Evolutionary conservation across 2,113 vertebrate genomes (phyloP).

Genomic region (Siniperca knerii): DNA sequence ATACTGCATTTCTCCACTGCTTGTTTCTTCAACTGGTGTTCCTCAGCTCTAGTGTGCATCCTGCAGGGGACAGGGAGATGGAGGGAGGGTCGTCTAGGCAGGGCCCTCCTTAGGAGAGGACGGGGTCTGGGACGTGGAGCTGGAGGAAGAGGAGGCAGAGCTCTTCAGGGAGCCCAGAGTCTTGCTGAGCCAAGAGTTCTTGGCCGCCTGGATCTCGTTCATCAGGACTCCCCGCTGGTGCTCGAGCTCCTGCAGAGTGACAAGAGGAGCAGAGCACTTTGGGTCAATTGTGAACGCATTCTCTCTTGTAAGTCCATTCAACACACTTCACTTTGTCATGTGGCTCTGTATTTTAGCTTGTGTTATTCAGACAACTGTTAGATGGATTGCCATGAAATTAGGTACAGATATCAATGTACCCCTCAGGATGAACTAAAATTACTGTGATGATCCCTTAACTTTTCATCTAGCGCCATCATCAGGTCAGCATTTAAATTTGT

Average conservation of each 20-base stretch:
- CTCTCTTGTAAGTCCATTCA: background rate
- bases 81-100: slow-evolving; percentile 61
- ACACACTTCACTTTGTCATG: background rate
- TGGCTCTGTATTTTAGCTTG: background rate
- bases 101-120: slow-evolving; percentile 86
- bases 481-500: too few relatives aligned
- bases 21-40: slow-evolving; percentile 64
- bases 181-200: slow-evolving; percentile 99
- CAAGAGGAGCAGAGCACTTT: slow-evolving; percentile 4
- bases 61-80: background rate
- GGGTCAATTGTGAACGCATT: background rate
- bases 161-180: slow-evolving; percentile 98
- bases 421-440: background rate
- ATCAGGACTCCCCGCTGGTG: slow-evolving; percentile 97
- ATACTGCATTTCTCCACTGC: slow-evolving; percentile 74
- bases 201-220: slow-evolving; percentile 98
- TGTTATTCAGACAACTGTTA: background rate
- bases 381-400: background rate
- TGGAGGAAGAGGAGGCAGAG: slow-evolving; percentile 89
- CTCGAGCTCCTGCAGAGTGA: slow-evolving; percentile 90
- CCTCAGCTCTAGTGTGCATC: slow-evolving; percentile 57
- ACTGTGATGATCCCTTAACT: background rate
- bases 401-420: background rate
- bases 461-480: background rate
- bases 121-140: slow-evolving; percentile 85